phyloP scores from a whole-genome alignment of 2,888 invertebrate genomes.

The Matsumyia berberina region DNA sequence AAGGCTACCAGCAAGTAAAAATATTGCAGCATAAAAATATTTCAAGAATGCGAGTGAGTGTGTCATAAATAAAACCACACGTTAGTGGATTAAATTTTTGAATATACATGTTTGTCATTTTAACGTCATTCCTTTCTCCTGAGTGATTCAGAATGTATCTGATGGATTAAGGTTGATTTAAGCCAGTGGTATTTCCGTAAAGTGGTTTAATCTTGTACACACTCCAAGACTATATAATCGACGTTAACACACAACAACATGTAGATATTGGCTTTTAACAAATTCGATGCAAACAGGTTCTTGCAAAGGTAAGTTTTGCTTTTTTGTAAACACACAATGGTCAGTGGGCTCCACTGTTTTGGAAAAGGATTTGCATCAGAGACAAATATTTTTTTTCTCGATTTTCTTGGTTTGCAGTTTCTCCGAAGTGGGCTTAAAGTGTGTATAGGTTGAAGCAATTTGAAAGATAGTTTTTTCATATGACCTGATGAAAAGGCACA shows the following conservation, averaged over 20 bases:
- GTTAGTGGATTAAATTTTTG: slow-evolving; percentile 33
- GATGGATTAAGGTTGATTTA: slow-evolving; percentile 32
- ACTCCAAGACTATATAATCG: background rate
- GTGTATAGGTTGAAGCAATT: too few relatives aligned
- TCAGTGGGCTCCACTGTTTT: slow-evolving; percentile 21
- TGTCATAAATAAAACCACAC: slow-evolving; percentile 48
- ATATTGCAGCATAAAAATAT: slow-evolving; percentile 36
- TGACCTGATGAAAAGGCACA: too few relatives aligned
- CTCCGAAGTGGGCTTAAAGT: too few relatives aligned
- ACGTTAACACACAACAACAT: slow-evolving; percentile 13
- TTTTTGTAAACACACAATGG: slow-evolving; percentile 23
- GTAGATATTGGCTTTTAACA: slow-evolving; percentile 7
- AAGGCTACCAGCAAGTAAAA: slow-evolving; percentile 61
- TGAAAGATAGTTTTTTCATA: too few relatives aligned
- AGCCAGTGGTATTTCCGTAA: slow-evolving; percentile 20
- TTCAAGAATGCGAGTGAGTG: slow-evolving; percentile 46
- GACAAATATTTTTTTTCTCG: background rate
- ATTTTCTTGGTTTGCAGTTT: background rate
- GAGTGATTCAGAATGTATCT: slow-evolving; percentile 44
- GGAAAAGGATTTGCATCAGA: slow-evolving; percentile 8
- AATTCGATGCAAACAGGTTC: slow-evolving; percentile 51
- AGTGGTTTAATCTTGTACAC: background rate
- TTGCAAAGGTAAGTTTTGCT: slow-evolving; percentile 3
- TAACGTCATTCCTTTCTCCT: slow-evolving; percentile 37
- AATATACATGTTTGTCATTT: slow-evolving; percentile 22